Evolutionary conservation across 2,113 vertebrate species (phyloP).

Genomic region (Tapirus terrestris): DNA sequence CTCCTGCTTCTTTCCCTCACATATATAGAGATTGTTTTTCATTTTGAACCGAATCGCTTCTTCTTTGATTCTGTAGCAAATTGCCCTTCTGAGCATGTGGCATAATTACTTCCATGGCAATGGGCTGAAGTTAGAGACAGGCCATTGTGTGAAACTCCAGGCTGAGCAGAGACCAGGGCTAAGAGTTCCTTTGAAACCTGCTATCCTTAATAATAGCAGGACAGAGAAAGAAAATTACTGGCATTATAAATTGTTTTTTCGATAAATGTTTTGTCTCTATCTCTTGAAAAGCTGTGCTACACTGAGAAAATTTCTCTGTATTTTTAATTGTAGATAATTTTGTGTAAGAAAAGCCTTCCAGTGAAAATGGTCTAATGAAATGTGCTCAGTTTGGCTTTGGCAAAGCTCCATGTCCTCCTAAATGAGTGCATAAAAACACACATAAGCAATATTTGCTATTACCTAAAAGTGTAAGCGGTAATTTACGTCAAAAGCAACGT

Average conservation of each 20-base stretch:
- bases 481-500: neutral
- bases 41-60: conserved; percentile 7
- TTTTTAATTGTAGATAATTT: conserved; percentile 77
- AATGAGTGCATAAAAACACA: neutral
- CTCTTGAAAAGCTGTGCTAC: conserved; percentile 55
- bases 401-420: neutral
- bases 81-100: neutral
- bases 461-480: neutral
- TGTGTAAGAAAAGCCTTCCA: conserved; percentile 54
- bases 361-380: conserved; percentile 57
- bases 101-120: conserved; percentile 45
- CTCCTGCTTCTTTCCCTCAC: neutral
- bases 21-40: neutral
- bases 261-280: conserved; percentile 50
- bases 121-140: conserved; percentile 52
- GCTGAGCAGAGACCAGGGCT: neutral
- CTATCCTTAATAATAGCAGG: conserved; percentile 52
- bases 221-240: conserved; percentile 67
- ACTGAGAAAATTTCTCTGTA: conserved; percentile 54
- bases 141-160: conserved; percentile 24
- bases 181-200: conserved; percentile 11
- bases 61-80: conserved; percentile 53
- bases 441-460: neutral
- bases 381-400: conserved; percentile 25
- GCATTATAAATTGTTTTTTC: conserved; percentile 65